Conservation (phyloP, 53 echinoderm and acorn worm species). For the Arbacia lixula region DNA sequence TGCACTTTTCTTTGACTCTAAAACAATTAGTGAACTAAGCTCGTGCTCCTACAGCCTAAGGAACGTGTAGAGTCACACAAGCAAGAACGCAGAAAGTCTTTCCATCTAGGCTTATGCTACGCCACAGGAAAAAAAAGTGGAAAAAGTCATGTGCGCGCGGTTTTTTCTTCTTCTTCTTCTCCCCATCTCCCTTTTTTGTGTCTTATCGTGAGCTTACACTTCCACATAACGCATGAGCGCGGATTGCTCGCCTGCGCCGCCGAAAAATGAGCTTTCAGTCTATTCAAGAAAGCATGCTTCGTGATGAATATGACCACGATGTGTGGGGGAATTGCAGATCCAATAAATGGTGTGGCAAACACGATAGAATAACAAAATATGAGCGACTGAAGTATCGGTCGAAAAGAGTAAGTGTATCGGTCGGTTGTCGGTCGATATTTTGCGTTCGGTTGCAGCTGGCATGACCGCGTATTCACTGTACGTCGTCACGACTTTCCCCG, state of each 20-base stretch:
- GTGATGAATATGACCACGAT: slow-evolving; percentile 8
- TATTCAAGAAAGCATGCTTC: slow-evolving; percentile 11
- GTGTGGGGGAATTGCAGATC: slow-evolving; percentile 25
- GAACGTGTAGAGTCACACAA: no score
- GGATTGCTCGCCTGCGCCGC: slow-evolving; percentile 10
- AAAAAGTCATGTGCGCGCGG: slow-evolving; percentile 26
- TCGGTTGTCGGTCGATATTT: slow-evolving; percentile 13
- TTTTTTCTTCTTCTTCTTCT: no score
- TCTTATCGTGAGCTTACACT: slow-evolving; percentile 13
- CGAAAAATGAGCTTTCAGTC: slow-evolving; percentile 20
- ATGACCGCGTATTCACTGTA: no score
- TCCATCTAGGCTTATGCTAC: no score
- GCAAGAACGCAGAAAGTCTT: no score
- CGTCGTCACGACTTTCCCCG: no score
- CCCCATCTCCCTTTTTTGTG: no score
- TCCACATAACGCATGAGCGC: slow-evolving; percentile 28
- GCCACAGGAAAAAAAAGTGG: slow-evolving; percentile 9
- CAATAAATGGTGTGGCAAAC: slow-evolving; percentile 11
- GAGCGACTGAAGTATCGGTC: not conserved
- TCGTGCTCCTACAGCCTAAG: slow-evolving; percentile 7
- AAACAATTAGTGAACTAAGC: slow-evolving; percentile 10
- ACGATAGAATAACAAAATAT: slow-evolving; percentile 16
- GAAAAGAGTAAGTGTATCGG: slow-evolving; percentile 16
- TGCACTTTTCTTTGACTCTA: slow-evolving; percentile 16
- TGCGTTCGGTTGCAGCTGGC: slow-evolving; percentile 16